Evolutionary conservation across 2,797 vertebrate genomes (phyloP), one percentile per base, ranked within the genome.

Genomic region (Myotis planiceps): DNA sequence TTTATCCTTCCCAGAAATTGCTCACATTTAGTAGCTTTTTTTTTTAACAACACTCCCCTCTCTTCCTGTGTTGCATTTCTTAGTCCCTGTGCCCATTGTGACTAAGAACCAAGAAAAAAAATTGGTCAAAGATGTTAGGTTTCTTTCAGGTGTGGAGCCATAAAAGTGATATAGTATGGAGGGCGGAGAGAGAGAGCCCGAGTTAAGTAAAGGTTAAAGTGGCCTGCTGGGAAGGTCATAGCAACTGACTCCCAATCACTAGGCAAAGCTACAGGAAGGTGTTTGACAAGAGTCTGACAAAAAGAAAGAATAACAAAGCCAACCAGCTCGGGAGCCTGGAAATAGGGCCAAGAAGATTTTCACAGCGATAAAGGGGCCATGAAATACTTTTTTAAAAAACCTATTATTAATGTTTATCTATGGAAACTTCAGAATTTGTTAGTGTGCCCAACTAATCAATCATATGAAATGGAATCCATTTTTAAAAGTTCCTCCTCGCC

Each of bases 191-290:
- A 89, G 85, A 97, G 96, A 89, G 49, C 84, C 42, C 16, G 29
- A 97, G 87, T 94, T 95, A 97, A 96, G 78, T 49, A 88, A 89
- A 95, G 84, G 93, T 76, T 95, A 91, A 94, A 90, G 93, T 93
- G 76, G 39, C 19, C 94, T 90, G 84, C 94, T 53, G 63, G 68
- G 93, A 63, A 94, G 85, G 63, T 87, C 69, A 15, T 39, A 95
- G 93, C 71, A 93, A 93, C 72, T 92, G 63, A 89, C 85, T 90
- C 94, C 93, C 69, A 81, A 81, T 82, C 63, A 82, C 79, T 87
- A 94, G 58, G 69, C 92, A 91, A 89, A 86, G 69, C 60, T 89
- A 66, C 69, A 81, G 69, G 71, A 94, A 97, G 75, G 66, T 81
- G 34, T 87, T 90, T 86, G 85, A 94, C 83, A 79, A 37, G 79